Evolutionary conservation across 2,113 vertebrate species (phyloP), one percentile per base, ranked within the genome.

Genomic region (Steatornis caripensis): DNA sequence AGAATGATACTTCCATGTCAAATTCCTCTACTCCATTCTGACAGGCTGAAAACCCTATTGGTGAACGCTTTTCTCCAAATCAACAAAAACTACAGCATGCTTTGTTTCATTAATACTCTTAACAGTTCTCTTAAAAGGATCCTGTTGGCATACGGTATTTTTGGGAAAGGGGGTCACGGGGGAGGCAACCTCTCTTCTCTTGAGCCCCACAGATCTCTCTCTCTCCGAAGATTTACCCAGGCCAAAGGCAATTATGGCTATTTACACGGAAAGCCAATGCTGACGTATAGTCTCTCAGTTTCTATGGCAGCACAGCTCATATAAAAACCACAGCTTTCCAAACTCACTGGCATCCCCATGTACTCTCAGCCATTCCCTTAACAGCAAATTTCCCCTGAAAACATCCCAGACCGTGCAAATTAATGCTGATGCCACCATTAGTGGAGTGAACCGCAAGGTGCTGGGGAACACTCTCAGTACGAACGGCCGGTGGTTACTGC

Each of bases 381-480:
- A 51, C 64, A 55, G 51, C 0, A 3, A 57, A 76, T 68, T 89
- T 71, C 66, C 64, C 26, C 70, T 57, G 4, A 8, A 45, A 64
- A 69, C 12, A 11, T 18, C 22, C 19, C 57, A 89, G 69, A 41
- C 39, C 3, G 2, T 14, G 10, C 36, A 60, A 87, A 75, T 61
- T 32, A 93, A 43, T 0, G 2, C 36, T 45, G 87, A 87, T 21
- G 53, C 57, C 51, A 18, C 3, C 22, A 6, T 1, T 0, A 3
- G 49, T 1, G 2, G 37, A 69, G 48, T 0, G 0, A 79, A 19
- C 34, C 24, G 34, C 0, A 0, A 5, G 4, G 19, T 62, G 24
- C 46, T 4, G 2, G 11, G 8, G 26, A 76, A 60, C 0, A 1
- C 24, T 29, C 36, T 36, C 0, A 0, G 30, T 53, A 57, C 0